phyloP scores from a whole-genome alignment of 2,888 invertebrate genomes.

The Therioaphis trifolii region DNA sequence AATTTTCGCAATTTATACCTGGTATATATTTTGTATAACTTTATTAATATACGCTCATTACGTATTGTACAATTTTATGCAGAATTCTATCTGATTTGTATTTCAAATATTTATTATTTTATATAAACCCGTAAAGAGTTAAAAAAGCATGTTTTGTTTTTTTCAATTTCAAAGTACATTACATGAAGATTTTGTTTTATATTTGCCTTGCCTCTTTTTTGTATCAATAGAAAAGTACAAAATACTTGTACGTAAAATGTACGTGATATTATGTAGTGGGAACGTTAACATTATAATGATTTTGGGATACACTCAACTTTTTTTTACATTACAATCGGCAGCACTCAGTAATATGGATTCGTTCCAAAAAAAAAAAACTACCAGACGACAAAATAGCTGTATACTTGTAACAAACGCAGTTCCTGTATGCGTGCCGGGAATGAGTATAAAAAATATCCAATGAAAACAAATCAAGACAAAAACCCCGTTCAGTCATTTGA shows the following conservation, averaged over 20 bases:
- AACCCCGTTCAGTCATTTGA: conserved; percentile 45
- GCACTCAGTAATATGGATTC: conserved; percentile 36
- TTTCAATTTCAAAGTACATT: not conserved
- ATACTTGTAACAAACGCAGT: conserved; percentile 42
- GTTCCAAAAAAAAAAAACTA: conserved; percentile 49
- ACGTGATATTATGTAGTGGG: conserved; percentile 28
- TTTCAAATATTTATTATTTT: too few relatives aligned
- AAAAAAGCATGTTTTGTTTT: not conserved
- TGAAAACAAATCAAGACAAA: conserved; percentile 45
- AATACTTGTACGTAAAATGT: not conserved
- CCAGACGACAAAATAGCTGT: conserved; percentile 46
- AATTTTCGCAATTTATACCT: too few relatives aligned
- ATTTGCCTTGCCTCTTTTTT: not conserved
- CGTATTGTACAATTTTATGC: too few relatives aligned
- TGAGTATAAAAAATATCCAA: conserved; percentile 4
- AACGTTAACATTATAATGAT: not conserved
- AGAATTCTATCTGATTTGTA: too few relatives aligned
- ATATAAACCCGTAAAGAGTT: too few relatives aligned
- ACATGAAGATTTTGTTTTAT: not conserved
- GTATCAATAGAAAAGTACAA: conserved; percentile 1
- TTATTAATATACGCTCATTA: too few relatives aligned
- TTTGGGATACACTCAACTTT: conserved; percentile 12
- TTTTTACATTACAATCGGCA: conserved; percentile 37
- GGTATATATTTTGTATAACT: too few relatives aligned
- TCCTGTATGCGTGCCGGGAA: conserved; percentile 52